phyloP scores from a whole-genome alignment of 2,797 vertebrate genomes.

The Sciaenops ocellatus region DNA sequence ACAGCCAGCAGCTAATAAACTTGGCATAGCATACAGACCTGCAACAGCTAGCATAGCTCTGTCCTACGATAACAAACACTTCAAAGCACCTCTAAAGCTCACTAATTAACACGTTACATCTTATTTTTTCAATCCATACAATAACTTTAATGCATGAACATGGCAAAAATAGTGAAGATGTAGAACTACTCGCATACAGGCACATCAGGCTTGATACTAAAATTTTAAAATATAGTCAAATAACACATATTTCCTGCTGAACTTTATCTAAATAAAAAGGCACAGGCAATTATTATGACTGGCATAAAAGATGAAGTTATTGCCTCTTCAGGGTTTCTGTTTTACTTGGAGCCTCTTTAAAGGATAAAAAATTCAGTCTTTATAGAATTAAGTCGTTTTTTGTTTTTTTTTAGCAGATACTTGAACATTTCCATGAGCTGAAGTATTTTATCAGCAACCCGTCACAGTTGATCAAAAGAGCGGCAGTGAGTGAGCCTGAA shows the following conservation, averaged over 20 bases:
- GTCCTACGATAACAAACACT: too few relatives aligned
- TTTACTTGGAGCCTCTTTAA: constrained; percentile 11
- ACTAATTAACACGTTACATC: too few relatives aligned
- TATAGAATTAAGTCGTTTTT: constrained; percentile 12
- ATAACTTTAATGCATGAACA: not conserved
- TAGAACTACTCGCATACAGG: not conserved
- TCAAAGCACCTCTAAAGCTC: not conserved
- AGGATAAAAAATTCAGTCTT: constrained; percentile 5
- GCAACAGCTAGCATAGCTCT: too few relatives aligned
- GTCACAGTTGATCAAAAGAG: constrained; percentile 37
- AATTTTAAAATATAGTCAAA: not conserved
- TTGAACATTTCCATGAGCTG: constrained; percentile 18
- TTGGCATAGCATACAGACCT: constrained; percentile 1
- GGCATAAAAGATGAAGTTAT: constrained; percentile 1
- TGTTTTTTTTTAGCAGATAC: constrained; percentile 30
- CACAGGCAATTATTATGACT: not conserved
- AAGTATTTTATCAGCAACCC: constrained; percentile 35
- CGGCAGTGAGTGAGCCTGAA: not conserved
- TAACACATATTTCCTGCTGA: not conserved
- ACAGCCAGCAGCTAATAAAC: not conserved
- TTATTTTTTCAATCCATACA: constrained; percentile 5
- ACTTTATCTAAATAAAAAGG: not conserved
- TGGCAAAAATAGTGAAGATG: too few relatives aligned
- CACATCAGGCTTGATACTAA: not conserved
- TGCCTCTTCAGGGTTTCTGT: constrained; percentile 30